These are phyloP conservation scores for Dasyornis broadbenti DNA, from an alignment of 2,113 vertebrate genomes.

Conservation along the genomic window DNA sequence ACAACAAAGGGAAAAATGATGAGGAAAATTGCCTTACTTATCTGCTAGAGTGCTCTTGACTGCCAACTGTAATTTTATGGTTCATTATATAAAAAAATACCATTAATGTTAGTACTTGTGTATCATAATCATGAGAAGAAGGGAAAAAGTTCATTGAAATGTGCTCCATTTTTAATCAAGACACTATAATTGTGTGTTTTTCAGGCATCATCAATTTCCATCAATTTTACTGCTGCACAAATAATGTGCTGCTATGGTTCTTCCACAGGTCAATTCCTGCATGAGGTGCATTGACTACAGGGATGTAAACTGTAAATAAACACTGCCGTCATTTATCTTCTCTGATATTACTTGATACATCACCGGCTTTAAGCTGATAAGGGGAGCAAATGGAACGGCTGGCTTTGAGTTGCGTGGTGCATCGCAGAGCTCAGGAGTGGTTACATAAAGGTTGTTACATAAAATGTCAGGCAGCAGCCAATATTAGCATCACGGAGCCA, in stretches of 20 bases:
- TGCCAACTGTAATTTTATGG: conserved; percentile 71
- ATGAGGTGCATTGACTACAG: not conserved
- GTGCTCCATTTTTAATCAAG: conserved; percentile 67
- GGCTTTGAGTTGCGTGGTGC: not conserved
- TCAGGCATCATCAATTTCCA: conserved; percentile 64
- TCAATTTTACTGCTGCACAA: conserved; percentile 56
- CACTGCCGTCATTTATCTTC: conserved; percentile 18
- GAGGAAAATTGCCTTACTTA: conserved; percentile 75
- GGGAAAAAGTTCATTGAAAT: conserved; percentile 50
- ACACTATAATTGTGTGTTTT: conserved; percentile 62
- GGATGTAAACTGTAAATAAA: conserved; percentile 53
- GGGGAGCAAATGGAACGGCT: not conserved
- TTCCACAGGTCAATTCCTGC: conserved; percentile 59
- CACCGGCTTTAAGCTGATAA: conserved; percentile 11
- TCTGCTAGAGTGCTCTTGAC: conserved; percentile 68
- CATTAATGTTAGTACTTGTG: conserved; percentile 60
- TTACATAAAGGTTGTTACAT: not conserved
- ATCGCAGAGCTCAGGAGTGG: not conserved
- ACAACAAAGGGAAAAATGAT: conserved; percentile 73
- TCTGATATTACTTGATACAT: conserved; percentile 23
- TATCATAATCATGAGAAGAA: conserved; percentile 53
- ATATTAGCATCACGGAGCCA: not conserved
- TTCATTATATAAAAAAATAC: conserved; percentile 71
- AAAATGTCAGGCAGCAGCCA: conserved; percentile 18
- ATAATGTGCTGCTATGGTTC: conserved; percentile 31